Evolutionary conservation across 2,113 vertebrate genomes (phyloP).

Genomic region (Riparia riparia): DNA sequence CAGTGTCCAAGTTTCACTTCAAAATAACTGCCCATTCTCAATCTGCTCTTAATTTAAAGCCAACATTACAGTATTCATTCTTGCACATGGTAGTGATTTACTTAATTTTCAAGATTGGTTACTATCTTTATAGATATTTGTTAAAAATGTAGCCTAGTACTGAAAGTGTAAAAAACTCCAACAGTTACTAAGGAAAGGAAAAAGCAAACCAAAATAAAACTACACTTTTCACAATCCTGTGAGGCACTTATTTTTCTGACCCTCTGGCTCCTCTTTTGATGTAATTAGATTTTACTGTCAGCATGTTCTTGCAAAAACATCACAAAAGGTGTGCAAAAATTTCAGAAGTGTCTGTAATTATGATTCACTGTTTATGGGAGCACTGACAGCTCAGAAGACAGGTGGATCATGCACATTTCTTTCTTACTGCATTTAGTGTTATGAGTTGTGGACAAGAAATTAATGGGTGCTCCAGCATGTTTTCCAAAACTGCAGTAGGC

Average conservation of each 20-base stretch:
- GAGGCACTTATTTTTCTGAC: not conserved
- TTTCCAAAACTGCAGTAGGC: not conserved
- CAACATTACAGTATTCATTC: not conserved
- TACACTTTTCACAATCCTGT: not conserved
- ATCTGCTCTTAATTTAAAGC: not conserved
- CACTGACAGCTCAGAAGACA: not conserved
- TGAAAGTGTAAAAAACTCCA: not conserved
- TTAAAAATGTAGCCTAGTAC: not conserved
- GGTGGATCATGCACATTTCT: accelerated
- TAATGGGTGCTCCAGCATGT: not conserved
- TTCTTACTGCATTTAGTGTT: not conserved
- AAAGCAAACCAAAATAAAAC: not conserved
- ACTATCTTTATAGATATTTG: not conserved
- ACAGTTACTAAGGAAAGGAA: not conserved
- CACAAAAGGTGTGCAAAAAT: not conserved
- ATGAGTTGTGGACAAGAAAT: not conserved
- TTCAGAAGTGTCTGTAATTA: not conserved
- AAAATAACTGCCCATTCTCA: not conserved
- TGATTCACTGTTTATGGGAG: not conserved
- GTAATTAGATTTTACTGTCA: not conserved
- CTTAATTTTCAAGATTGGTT: not conserved
- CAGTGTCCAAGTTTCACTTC: not conserved
- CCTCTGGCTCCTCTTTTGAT: not conserved
- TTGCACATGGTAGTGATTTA: not conserved
- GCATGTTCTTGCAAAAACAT: not conserved